Percentiles rank a stretch among this genome's conserved stretches.
Conservation (phyloP, 2,888 invertebrate species). For the Pasiphila rectangulata region DNA sequence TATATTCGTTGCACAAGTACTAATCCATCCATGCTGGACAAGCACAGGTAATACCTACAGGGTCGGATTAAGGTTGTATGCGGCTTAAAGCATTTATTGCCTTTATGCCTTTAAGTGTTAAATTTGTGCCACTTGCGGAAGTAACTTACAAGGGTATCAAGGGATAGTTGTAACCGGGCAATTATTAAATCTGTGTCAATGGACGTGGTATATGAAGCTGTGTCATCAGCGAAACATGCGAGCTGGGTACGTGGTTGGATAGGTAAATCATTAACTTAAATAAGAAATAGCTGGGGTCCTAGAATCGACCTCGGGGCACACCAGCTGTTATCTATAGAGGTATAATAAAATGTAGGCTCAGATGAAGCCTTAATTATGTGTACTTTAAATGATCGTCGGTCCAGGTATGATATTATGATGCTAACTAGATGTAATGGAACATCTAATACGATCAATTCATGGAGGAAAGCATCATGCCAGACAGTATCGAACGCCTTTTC, state of each 20-base stretch:
- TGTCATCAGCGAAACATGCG: constrained; percentile 11
- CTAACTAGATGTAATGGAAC: not conserved
- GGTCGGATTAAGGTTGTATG: too few species aligned
- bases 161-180: not conserved
- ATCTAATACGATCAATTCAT: not conserved
- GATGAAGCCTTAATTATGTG: not conserved
- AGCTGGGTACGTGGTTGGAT: not conserved
- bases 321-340: constrained; percentile 10
- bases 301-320: constrained; percentile 11
- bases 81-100: too few species aligned
- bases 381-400: not conserved
- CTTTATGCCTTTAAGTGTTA: too few species aligned
- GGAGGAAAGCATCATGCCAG: constrained; percentile 2
- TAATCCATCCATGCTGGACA: too few species aligned
- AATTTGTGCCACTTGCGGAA: constrained; percentile 6
- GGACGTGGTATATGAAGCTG: not conserved
- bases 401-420: not conserved
- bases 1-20: too few species aligned
- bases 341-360: not conserved
- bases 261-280: constrained; percentile 8
- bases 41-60: too few species aligned
- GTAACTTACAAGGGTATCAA: not conserved
- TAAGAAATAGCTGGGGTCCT: constrained; percentile 1
- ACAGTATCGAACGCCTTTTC: too few species aligned
- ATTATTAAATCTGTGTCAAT: not conserved